phyloP scores from a whole-genome alignment of 2,888 invertebrate species.

The Drosophila subsilvestris region DNA sequence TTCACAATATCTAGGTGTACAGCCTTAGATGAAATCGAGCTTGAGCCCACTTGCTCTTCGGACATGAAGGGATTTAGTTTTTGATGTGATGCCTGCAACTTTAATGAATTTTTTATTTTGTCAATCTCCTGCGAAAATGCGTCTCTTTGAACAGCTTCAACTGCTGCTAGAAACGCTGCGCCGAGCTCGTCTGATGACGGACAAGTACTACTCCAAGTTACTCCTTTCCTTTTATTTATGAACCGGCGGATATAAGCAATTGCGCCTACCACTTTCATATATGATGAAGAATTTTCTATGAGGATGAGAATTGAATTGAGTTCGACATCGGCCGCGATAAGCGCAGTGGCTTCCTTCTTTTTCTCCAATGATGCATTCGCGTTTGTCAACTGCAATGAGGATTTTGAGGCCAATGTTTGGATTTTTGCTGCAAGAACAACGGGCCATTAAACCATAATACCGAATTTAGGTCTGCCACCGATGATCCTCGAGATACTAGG shows the following conservation, averaged over 20 bases:
- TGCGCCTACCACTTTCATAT: slow-evolving; percentile 1
- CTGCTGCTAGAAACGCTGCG: background rate
- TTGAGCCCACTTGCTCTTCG: too few species aligned
- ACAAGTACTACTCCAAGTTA: background rate
- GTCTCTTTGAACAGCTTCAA: background rate
- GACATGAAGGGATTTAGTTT: too few species aligned
- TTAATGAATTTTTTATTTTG: background rate
- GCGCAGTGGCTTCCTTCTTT: slow-evolving; percentile 2
- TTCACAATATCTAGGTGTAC: too few species aligned
- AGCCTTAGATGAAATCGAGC: too few species aligned
- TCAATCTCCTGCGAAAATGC: background rate
- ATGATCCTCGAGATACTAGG: background rate
- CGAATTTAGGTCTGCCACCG: background rate
- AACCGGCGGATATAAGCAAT: slow-evolving; percentile 4
- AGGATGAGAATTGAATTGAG: background rate
- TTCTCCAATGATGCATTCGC: background rate
- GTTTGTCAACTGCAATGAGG: background rate
- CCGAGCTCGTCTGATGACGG: slow-evolving; percentile 1
- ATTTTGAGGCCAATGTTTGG: background rate
- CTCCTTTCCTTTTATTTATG: background rate
- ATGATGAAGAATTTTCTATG: background rate
- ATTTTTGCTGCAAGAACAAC: background rate
- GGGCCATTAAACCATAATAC: background rate
- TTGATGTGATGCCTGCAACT: background rate
- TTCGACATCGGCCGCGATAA: slow-evolving; percentile 7